These are phyloP conservation scores for Teleogryllus oceanicus DNA, from an alignment of 2,888 invertebrate species.

Conservation along the genomic window DNA sequence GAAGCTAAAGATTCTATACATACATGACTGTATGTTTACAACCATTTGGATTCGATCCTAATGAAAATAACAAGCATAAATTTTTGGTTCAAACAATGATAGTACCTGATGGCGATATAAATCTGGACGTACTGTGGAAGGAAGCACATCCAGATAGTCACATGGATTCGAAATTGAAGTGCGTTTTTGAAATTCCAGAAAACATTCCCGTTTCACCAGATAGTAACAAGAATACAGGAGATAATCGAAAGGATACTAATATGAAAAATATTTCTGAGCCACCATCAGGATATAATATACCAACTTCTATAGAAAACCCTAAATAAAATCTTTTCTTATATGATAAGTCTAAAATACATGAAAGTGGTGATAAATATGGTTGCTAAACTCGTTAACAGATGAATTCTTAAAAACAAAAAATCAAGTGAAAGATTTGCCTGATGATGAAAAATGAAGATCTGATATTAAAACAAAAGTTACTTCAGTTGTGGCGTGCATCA, in stretches of 20 bases:
- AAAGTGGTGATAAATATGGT: neutral
- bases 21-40: constrained; percentile 95
- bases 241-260: neutral
- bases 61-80: constrained; percentile 97
- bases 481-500: neutral
- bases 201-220: constrained; percentile 42
- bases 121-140: constrained; percentile 83
- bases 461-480: constrained; percentile 60
- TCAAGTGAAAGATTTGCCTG: constrained; percentile 73
- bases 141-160: constrained; percentile 78
- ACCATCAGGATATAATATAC: neutral
- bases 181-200: constrained; percentile 82
- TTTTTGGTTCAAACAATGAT: constrained; percentile 98
- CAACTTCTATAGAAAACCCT: neutral
- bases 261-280: neutral
- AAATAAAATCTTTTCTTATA: neutral
- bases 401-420: constrained; percentile 66
- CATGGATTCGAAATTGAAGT: constrained; percentile 96
- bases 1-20: constrained; percentile 67
- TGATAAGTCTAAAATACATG: neutral
- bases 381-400: constrained; percentile 44
- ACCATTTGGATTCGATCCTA: constrained; percentile 87
- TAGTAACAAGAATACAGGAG: constrained; percentile 31
- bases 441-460: constrained; percentile 81
- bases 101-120: constrained; percentile 75